Evolutionary conservation across 2,113 vertebrate genomes (phyloP).

Genomic region (Actinemys pallida): DNA sequence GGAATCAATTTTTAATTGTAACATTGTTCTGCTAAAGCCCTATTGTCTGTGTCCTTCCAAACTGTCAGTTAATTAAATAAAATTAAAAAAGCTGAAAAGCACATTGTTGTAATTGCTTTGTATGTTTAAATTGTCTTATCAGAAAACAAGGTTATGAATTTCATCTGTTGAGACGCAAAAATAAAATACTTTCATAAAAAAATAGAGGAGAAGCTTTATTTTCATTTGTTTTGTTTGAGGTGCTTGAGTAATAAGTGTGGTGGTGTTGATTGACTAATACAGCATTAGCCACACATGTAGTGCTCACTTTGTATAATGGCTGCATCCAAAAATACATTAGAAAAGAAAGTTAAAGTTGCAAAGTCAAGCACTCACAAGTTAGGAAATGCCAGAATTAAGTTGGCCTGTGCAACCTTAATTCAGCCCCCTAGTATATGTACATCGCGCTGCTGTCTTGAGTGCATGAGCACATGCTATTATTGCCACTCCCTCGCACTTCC

Average conservation of each 20-base stretch:
- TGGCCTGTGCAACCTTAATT: not conserved
- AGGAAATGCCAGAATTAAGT: not conserved
- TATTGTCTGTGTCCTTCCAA: conserved; percentile 79
- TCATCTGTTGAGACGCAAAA: conserved; percentile 72
- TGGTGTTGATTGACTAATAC: not conserved
- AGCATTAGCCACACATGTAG: not conserved
- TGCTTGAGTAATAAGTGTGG: not conserved
- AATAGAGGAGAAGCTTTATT: not conserved
- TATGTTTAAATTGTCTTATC: conserved; percentile 78
- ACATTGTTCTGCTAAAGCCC: conserved; percentile 78
- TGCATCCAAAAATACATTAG: not conserved
- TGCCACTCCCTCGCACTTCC: not conserved
- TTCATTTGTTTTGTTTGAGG: not conserved
- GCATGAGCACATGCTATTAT: not conserved
- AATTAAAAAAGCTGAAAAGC: conserved; percentile 75
- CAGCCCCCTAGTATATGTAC: not conserved
- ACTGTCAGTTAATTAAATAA: conserved; percentile 77
- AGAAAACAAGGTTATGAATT: conserved; percentile 77
- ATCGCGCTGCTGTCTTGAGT: not conserved
- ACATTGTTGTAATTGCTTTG: conserved; percentile 80
- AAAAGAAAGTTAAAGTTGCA: not conserved
- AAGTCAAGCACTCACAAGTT: not conserved
- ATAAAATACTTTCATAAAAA: conserved; percentile 73
- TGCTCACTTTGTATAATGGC: not conserved
- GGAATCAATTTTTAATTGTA: conserved; percentile 74